phyloP scores from a whole-genome alignment of 2,888 invertebrate species.

The Agrotis ipsilon region DNA sequence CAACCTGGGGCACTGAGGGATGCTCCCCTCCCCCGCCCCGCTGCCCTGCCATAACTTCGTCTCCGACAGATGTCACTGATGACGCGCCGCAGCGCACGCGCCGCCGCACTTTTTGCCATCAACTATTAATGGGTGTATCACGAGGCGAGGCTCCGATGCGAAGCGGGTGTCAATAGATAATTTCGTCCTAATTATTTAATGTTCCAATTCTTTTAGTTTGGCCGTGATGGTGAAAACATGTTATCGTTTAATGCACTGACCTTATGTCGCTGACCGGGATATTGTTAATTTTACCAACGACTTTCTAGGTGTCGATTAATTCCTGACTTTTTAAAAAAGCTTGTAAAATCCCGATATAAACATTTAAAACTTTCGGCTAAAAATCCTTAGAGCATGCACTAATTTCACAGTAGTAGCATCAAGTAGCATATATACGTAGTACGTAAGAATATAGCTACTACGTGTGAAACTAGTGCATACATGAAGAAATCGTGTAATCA shows the following conservation, averaged over 20 bases:
- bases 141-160: conserved; percentile 29
- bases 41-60: conserved; percentile 12
- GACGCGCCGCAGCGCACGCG: conserved; percentile 66
- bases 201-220: conserved; percentile 19
- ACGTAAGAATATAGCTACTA: too few relatives aligned
- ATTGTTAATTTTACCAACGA: background rate
- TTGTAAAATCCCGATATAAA: too few relatives aligned
- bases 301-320: background rate
- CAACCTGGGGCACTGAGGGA: conserved; percentile 33
- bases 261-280: conserved; percentile 8
- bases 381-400: too few relatives aligned
- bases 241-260: conserved; percentile 20
- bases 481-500: too few relatives aligned
- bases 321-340: background rate
- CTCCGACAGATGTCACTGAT: conserved; percentile 64
- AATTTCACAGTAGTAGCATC: too few relatives aligned
- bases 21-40: conserved; percentile 17
- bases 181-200: conserved; percentile 59
- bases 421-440: too few relatives aligned
- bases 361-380: too few relatives aligned
- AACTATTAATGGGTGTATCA: conserved; percentile 66
- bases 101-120: conserved; percentile 67
- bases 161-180: conserved; percentile 60
- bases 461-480: too few relatives aligned
- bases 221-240: conserved; percentile 42